phyloP scores from a whole-genome alignment of 2,888 invertebrate species.

The Hemistola chrysoprasaria region DNA sequence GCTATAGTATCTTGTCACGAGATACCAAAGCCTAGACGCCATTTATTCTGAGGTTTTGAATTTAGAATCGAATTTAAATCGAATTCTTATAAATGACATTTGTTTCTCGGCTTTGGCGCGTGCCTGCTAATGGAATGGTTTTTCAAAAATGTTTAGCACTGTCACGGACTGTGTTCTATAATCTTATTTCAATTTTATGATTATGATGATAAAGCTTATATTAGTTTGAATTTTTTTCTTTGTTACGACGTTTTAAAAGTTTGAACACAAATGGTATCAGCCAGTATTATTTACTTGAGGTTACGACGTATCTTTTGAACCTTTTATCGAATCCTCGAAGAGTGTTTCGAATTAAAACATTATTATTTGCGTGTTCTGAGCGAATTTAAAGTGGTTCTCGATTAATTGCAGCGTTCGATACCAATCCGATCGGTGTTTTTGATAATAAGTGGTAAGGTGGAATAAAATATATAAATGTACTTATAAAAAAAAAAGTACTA shows the following conservation, averaged over 20 bases:
- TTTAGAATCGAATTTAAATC: conserved; percentile 68
- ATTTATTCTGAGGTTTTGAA: conserved; percentile 68
- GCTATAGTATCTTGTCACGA: conserved; percentile 2
- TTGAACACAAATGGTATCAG: conserved; percentile 64
- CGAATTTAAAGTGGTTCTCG: conserved; percentile 64
- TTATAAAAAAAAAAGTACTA: no score
- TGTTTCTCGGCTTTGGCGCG: conserved; percentile 73
- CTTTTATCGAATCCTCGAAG: conserved; percentile 63
- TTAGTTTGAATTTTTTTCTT: conserved; percentile 22
- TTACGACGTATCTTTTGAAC: conserved; percentile 67
- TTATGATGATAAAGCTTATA: conserved; percentile 28
- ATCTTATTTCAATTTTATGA: conserved; percentile 27
- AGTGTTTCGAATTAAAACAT: conserved; percentile 73
- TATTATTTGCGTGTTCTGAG: conserved; percentile 66
- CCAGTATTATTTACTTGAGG: conserved; percentile 64
- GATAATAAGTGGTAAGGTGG: neutral
- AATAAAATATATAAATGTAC: neutral
- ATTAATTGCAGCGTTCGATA: conserved; percentile 47
- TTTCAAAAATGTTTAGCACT: conserved; percentile 55
- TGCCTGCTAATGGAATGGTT: conserved; percentile 78
- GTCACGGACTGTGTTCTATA: conserved; percentile 44
- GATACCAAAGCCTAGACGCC: conserved; percentile 68
- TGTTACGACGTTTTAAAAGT: conserved; percentile 27
- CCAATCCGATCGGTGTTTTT: conserved; percentile 11
- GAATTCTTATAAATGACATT: conserved; percentile 73